phyloP scores from a whole-genome alignment of 2,113 vertebrate genomes.

The Pseudolaguvia tuberculata region DNA sequence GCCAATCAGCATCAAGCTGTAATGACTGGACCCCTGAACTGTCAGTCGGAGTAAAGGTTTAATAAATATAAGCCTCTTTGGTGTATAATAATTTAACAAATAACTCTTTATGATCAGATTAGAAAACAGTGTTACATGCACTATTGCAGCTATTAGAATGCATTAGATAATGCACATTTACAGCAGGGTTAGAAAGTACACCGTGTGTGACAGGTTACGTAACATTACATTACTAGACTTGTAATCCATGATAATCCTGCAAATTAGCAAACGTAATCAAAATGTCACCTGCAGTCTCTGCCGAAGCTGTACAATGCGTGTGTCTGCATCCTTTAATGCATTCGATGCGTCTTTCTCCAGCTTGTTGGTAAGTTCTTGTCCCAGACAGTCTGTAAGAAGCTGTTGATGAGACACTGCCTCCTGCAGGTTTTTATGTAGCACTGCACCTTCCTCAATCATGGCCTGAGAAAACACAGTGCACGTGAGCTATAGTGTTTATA shows the following conservation, averaged over 20 bases:
- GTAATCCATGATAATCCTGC: background rate
- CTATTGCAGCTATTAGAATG: too few species aligned
- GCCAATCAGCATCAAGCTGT: too few species aligned
- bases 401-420: constrained; percentile 59
- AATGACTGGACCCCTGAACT: too few species aligned
- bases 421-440: constrained; percentile 50
- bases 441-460: constrained; percentile 55
- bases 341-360: constrained; percentile 57
- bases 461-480: constrained; percentile 44
- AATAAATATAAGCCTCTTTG: too few species aligned
- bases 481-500: background rate
- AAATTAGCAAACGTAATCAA: background rate
- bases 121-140: too few species aligned
- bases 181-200: too few species aligned
- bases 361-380: constrained; percentile 49
- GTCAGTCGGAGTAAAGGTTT: too few species aligned
- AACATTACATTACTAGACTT: too few species aligned
- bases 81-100: too few species aligned
- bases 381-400: constrained; percentile 62
- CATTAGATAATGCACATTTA: too few species aligned
- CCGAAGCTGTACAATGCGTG: constrained; percentile 40
- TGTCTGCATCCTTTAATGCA: constrained; percentile 49
- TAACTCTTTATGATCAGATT: too few species aligned
- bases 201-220: too few species aligned
- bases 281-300: constrained; percentile 58